Conservation (phyloP, 2,113 vertebrate genomes). For the Polypterus bichir region DNA sequence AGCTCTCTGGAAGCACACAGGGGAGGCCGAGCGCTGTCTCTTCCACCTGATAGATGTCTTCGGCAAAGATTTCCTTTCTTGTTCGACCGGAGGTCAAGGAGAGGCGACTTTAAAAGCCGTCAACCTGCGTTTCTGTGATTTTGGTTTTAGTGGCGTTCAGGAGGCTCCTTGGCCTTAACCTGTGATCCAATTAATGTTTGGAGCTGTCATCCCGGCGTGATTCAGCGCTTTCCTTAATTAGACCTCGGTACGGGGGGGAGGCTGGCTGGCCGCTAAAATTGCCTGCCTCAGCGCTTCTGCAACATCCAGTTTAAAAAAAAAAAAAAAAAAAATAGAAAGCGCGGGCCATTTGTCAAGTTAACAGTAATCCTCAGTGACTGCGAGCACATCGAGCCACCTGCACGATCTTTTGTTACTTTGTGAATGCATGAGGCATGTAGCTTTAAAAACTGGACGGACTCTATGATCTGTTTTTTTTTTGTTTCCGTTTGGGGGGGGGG, state of each 20-base stretch:
- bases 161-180: not conserved
- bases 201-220: slow-evolving; percentile 3
- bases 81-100: slow-evolving; percentile 2
- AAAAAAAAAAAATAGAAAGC: too few species aligned
- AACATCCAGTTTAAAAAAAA: too few species aligned
- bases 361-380: too few species aligned
- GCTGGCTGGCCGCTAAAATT: too few species aligned
- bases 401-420: too few species aligned
- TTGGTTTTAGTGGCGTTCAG: slow-evolving; percentile 1
- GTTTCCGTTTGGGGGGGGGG: too few species aligned
- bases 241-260: not conserved
- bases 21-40: not conserved
- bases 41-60: slow-evolving; percentile 1
- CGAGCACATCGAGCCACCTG: too few species aligned
- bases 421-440: too few species aligned
- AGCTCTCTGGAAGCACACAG: not conserved
- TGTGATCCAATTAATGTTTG: slow-evolving; percentile 12
- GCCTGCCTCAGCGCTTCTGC: too few species aligned
- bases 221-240: not conserved
- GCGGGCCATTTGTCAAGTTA: too few species aligned
- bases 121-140: slow-evolving; percentile 6
- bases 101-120: slow-evolving; percentile 11
- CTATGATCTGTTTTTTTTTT: too few species aligned
- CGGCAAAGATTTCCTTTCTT: slow-evolving; percentile 2
- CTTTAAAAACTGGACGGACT: too few species aligned